A percentile compares a stretch with the other conserved stretches of the same genome.
phyloP scores from a whole-genome alignment of 2,888 invertebrate species.

The Lepidochitona cinerea region DNA sequence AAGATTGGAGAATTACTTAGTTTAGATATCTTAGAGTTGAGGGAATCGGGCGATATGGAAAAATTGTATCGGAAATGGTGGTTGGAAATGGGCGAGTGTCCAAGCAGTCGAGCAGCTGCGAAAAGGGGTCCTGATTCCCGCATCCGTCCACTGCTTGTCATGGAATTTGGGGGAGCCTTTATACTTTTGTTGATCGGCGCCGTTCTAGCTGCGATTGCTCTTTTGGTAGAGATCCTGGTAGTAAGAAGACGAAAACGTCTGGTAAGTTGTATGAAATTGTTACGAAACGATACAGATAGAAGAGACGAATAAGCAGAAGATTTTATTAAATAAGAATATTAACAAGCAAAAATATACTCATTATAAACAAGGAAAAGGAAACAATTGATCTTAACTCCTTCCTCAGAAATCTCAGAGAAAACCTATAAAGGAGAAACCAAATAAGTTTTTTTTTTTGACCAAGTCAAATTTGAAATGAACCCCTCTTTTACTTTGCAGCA shows the following conservation, averaged over 20 bases:
- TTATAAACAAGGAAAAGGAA: too few species aligned
- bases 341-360: too few species aligned
- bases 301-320: too few species aligned
- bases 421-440: too few species aligned
- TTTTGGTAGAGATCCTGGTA: not conserved
- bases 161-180: not conserved
- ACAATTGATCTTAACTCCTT: too few species aligned
- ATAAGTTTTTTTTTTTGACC: too few species aligned
- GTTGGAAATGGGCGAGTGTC: not conserved
- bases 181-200: not conserved
- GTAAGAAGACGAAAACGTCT: not conserved
- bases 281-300: too few species aligned
- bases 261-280: not conserved
- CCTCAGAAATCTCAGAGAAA: too few species aligned
- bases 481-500: too few species aligned
- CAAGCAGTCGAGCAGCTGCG: not conserved
- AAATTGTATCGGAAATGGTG: slow-evolving; percentile 53
- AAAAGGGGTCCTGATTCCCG: too few species aligned
- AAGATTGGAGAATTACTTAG: slow-evolving; percentile 29
- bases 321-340: too few species aligned
- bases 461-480: too few species aligned
- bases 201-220: not conserved
- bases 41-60: slow-evolving; percentile 40
- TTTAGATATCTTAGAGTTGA: slow-evolving; percentile 33
- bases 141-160: not conserved